These are phyloP conservation scores for Sarcoramphus papa DNA, from an alignment of 2,797 vertebrate genomes.

Conservation along the genomic window DNA sequence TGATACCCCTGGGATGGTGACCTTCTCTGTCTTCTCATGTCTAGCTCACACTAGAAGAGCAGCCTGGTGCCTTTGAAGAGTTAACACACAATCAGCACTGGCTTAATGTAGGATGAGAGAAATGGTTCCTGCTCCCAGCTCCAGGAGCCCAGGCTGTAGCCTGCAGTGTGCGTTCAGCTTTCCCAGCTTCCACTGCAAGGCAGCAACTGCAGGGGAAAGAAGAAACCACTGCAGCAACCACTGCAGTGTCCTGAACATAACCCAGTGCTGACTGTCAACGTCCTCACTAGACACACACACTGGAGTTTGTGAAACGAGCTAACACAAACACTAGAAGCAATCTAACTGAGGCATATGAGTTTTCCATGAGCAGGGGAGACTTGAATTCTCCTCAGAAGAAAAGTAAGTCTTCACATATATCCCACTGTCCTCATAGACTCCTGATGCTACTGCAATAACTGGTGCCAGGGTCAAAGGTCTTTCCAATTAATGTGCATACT, in stretches of 20 bases:
- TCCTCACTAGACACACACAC: fast-evolving
- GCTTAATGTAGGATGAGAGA: background rate
- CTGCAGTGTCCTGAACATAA: background rate
- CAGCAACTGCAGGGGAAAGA: background rate
- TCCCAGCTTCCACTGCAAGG: background rate
- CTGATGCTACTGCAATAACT: background rate
- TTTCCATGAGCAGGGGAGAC: background rate
- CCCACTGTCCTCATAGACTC: background rate
- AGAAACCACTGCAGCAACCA: background rate
- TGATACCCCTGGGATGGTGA: background rate
- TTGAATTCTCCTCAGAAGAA: background rate
- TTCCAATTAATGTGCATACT: background rate
- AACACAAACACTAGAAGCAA: background rate
- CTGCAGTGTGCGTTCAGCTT: background rate
- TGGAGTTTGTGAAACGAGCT: fast-evolving
- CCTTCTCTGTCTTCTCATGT: background rate
- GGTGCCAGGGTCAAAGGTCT: background rate
- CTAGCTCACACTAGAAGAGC: background rate
- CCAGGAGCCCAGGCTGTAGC: background rate
- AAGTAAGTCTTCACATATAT: too few relatives aligned
- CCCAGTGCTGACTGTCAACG: background rate
- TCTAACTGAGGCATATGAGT: fast-evolving
- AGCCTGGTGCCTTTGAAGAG: background rate
- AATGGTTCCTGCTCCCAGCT: background rate
- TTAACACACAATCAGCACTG: background rate